Evolutionary conservation across 1,140 invertebrate genomes (phyloP).

Genomic region (Pachypeltis micranthus): DNA sequence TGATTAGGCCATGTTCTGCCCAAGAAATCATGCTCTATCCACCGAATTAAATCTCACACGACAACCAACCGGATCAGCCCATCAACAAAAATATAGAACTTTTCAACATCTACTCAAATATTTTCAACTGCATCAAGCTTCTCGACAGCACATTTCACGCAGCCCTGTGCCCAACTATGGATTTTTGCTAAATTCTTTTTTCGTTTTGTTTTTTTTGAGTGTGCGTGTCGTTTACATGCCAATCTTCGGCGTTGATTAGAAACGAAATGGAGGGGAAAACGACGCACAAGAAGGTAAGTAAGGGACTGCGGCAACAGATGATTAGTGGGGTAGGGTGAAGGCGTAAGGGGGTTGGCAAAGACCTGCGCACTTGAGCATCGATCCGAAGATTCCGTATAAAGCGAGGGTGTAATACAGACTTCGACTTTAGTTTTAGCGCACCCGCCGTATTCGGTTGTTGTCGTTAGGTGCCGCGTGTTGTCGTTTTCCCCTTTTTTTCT

Average conservation of each 20-base stretch:
- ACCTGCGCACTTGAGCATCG: constrained; percentile 11
- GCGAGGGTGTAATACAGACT: background rate
- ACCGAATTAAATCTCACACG: no score
- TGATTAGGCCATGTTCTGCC: no score
- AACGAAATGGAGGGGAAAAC: background rate
- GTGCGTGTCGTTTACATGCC: no score
- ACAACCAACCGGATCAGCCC: no score
- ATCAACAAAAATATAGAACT: no score
- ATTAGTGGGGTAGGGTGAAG: constrained; percentile 10
- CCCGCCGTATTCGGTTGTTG: background rate
- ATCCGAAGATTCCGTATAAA: constrained; percentile 6
- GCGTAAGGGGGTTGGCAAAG: background rate
- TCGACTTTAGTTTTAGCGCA: background rate
- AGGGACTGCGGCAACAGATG: constrained; percentile 16
- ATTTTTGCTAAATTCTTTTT: background rate
- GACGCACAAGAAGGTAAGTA: background rate
- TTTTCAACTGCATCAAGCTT: no score
- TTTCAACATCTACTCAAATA: no score
- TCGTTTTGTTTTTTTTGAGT: background rate
- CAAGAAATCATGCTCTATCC: no score
- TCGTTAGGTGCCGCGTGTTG: no score
- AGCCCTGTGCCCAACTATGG: no score
- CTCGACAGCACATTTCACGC: no score
- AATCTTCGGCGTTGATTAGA: background rate
- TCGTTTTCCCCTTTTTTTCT: no score